Evolutionary conservation across 2,888 invertebrate species (phyloP), one percentile per base, ranked within the genome.

Genomic region (Drosophila histrio): DNA sequence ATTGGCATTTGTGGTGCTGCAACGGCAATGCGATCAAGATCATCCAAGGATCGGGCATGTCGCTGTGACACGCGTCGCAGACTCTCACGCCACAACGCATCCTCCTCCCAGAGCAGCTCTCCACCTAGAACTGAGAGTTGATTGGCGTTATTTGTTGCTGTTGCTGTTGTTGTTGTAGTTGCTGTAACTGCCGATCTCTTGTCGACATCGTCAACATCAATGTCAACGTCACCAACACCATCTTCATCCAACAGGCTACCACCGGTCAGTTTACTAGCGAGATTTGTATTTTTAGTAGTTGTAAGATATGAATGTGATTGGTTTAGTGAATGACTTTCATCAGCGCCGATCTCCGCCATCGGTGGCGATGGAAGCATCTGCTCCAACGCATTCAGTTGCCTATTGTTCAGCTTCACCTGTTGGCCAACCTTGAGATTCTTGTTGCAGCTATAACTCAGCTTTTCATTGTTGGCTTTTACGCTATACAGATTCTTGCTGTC

Each of bases 51-150:
- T 54, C 96, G 93, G 0, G 96, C 96, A 88, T 97, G 96, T 32
- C 96, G 93, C 80, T 96, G 94, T 67, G 96, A 96, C 0, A 96
- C 96, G 68, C 95, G 93, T 66, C 96, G 93, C 49, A 97, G 92
- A 85, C 95, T 95, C 87, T 96, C 96, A 58, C 95, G 93, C 97
- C 97, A 97, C 26, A 96, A 92, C 6, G 94, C 92, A 91, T 97
- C 96, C 91, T 97, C 96, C 88, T 96, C 96, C 96, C 96, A 96
- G 34, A 96, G 93, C 89, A 95, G 94, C 83, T 95, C 95, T 47
- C 95, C 95, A 87, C 89, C 89, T 89, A 88, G 41, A 89, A 90
- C 88, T 83, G 89, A 87, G 73, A 89, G 70, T 83, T 87, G 75
- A 72, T 67, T 75, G 28, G 72, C 58, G 53, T 87, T 85, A 88